Percentiles rank a stretch among this genome's conserved stretches.
phyloP scores from a whole-genome alignment of 1,140 invertebrate genomes.

The Sarcophaga peregrina region DNA sequence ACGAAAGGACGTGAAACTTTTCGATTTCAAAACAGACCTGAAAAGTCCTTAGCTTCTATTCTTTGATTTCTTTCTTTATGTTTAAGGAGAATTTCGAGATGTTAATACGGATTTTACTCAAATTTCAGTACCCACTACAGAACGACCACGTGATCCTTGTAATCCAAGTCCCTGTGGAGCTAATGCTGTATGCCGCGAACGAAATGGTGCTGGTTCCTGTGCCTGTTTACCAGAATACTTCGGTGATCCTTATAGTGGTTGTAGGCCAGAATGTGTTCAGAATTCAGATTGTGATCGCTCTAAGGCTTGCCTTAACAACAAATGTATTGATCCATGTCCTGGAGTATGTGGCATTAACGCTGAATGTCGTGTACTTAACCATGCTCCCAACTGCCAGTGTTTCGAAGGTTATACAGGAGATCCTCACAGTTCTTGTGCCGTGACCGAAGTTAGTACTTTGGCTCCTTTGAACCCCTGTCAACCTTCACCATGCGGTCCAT shows the following conservation, averaged over 20 bases:
- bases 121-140: slow-evolving; percentile 61
- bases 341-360: slow-evolving; percentile 77
- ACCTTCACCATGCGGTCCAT: slow-evolving; percentile 84
- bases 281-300: slow-evolving; percentile 76
- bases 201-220: slow-evolving; percentile 81
- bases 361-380: slow-evolving; percentile 75
- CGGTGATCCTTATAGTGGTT: slow-evolving; percentile 79
- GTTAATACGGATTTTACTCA: not conserved
- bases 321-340: slow-evolving; percentile 78
- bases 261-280: slow-evolving; percentile 79
- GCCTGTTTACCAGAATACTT: slow-evolving; percentile 79
- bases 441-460: slow-evolving; percentile 60
- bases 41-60: slow-evolving; percentile 19
- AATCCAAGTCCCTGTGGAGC: slow-evolving; percentile 83
- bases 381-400: slow-evolving; percentile 81
- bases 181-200: slow-evolving; percentile 81
- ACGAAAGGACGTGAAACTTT: not conserved
- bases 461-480: slow-evolving; percentile 73
- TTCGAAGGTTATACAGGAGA: slow-evolving; percentile 80
- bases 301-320: slow-evolving; percentile 76
- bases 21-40: not conserved
- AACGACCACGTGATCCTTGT: slow-evolving; percentile 71
- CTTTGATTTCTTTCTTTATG: not conserved
- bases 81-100: not conserved
- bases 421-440: slow-evolving; percentile 68